phyloP scores from a whole-genome alignment of 2,888 invertebrate species.

The Andrena flavipes region DNA sequence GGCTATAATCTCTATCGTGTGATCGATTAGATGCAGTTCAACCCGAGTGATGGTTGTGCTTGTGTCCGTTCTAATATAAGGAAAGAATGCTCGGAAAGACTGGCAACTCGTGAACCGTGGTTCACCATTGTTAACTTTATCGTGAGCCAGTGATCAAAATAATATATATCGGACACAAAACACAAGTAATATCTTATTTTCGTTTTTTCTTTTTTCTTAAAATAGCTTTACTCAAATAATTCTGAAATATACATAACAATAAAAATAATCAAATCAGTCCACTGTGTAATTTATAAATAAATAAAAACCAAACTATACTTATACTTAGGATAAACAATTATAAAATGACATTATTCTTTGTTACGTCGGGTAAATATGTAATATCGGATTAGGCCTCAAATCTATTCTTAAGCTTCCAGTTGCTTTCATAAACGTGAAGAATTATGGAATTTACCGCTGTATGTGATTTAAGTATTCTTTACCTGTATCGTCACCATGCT shows the following conservation, averaged over 20 bases:
- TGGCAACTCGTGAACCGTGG: slow-evolving; percentile 35
- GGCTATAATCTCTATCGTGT: slow-evolving; percentile 37
- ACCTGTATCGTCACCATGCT: slow-evolving; percentile 78
- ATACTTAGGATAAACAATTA: slow-evolving; percentile 20
- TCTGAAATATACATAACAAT: slow-evolving; percentile 29
- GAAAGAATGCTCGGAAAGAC: slow-evolving; percentile 49
- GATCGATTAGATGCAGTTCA: slow-evolving; percentile 80
- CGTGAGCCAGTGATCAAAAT: slow-evolving; percentile 33
- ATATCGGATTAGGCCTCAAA: slow-evolving; percentile 23
- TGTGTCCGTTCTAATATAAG: slow-evolving; percentile 79
- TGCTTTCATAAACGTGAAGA: slow-evolving; percentile 6
- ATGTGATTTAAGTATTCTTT: slow-evolving; percentile 41
- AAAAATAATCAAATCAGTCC: slow-evolving; percentile 24
- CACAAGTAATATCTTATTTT: slow-evolving; percentile 72
- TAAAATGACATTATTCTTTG: slow-evolving; percentile 8
- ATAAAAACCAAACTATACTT: slow-evolving; percentile 12
- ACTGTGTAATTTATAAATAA: slow-evolving; percentile 19
- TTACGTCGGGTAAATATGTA: slow-evolving; percentile 15
- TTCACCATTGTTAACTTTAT: slow-evolving; percentile 11
- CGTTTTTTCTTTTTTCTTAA: slow-evolving; percentile 20
- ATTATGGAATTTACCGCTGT: not conserved
- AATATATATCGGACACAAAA: slow-evolving; percentile 80
- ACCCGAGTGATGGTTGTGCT: slow-evolving; percentile 84
- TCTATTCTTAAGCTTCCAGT: slow-evolving; percentile 21
- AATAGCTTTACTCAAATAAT: slow-evolving; percentile 29